Percentiles rank a stretch among this genome's conserved stretches.
Evolutionary conservation across 2,113 vertebrate genomes (phyloP).

Genomic region (Limnothrissa miodon): DNA sequence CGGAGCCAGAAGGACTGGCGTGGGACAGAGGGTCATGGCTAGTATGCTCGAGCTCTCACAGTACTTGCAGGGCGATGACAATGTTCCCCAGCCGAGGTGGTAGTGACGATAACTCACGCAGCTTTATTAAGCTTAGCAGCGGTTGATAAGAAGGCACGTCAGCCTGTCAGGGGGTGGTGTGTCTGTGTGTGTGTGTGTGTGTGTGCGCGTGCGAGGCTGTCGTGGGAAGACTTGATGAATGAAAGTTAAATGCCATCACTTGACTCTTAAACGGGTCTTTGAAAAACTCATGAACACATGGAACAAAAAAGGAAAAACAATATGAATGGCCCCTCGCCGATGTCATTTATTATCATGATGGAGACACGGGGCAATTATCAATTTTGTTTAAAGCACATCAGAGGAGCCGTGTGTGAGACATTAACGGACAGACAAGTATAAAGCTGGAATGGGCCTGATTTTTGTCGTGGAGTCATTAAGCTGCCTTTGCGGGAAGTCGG

Average conservation of each 20-base stretch:
- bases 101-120: background rate
- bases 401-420: constrained; percentile 56
- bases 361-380: constrained; percentile 69
- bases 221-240: constrained; percentile 51
- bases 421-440: constrained; percentile 66
- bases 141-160: background rate
- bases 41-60: background rate
- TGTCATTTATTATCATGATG: constrained; percentile 68
- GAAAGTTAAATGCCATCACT: constrained; percentile 45
- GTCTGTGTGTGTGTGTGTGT: no score
- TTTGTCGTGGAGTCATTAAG: constrained; percentile 75
- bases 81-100: background rate
- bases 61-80: background rate
- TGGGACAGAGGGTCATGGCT: background rate
- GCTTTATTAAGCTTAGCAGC: constrained; percentile 3
- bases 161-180: background rate
- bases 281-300: constrained; percentile 39
- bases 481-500: constrained; percentile 71
- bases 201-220: background rate
- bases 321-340: constrained; percentile 62
- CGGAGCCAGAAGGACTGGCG: background rate
- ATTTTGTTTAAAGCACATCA: constrained; percentile 70
- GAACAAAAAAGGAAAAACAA: constrained; percentile 59
- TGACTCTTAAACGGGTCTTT: constrained; percentile 40
- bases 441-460: constrained; percentile 65